Conservation (phyloP, 2,113 vertebrate species). For the Nesogale talazaci region DNA sequence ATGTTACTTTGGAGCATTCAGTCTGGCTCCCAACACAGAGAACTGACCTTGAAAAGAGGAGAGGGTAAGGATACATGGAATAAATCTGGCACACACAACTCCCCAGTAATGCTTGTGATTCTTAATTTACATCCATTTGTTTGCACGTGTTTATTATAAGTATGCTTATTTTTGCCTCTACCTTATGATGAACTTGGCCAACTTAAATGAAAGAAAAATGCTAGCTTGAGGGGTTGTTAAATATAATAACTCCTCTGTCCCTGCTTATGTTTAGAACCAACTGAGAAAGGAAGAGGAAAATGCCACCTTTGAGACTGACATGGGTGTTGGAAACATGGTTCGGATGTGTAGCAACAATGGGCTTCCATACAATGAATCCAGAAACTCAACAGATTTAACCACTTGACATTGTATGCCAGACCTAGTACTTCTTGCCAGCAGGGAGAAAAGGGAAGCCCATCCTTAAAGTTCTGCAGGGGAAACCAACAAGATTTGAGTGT, state of each 20-base stretch:
- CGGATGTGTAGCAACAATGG: background rate
- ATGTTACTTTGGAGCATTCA: background rate
- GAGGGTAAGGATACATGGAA: background rate
- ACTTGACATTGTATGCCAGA: background rate
- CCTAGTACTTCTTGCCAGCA: background rate
- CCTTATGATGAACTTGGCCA: too few species aligned
- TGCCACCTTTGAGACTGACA: slow-evolving; percentile 8
- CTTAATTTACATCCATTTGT: background rate
- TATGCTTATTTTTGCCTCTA: too few species aligned
- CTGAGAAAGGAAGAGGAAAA: slow-evolving; percentile 5
- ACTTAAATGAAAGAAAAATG: background rate
- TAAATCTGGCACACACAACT: background rate
- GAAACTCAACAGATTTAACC: background rate
- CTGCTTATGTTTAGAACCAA: slow-evolving; percentile 9
- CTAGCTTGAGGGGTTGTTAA: background rate
- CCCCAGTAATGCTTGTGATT: background rate
- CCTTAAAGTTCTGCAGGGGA: background rate
- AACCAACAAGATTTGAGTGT: background rate
- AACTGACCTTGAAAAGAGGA: background rate
- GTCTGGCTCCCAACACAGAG: background rate
- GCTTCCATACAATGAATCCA: background rate
- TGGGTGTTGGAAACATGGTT: background rate
- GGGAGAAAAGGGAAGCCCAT: background rate
- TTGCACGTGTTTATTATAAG: background rate
- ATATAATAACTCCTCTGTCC: background rate